Base-by-base conservation (phyloP, 2,888 invertebrate genomes). In the Trileptium ribeirensis region DNA sequence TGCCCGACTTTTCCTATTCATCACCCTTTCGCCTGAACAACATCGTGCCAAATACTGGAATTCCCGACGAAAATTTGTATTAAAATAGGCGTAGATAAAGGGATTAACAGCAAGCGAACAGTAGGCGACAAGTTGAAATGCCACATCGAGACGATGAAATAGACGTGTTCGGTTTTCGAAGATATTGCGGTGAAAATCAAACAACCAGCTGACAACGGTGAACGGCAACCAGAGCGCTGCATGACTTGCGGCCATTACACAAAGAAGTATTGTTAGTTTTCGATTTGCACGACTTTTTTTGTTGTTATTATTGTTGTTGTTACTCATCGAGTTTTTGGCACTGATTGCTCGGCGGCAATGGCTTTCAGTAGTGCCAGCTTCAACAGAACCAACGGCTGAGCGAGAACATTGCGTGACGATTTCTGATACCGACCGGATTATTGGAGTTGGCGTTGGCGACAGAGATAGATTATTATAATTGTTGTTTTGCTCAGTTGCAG, bases 1-100 rank as follows among this genome's bases (percentile, higher is more conserved):
- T n/a, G n/a, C n/a, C n/a, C n/a, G n/a, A n/a, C n/a, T n/a, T n/a
- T n/a, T n/a, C n/a, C 51, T 51, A 51, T 24, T 51, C 8, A 24
- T 51, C 51, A 24, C 51, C 51, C 51, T 51, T 51, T 24, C 24
- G 51, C 51, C 51, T 24, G 8, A 24, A 24, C 51, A 51, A 51
- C 51, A 51, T 24, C 51, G 8, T 24, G 51, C 51, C 8, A 51
- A 8, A 24, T 51, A 51, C 51, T 8, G 8, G 24, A 75, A 75
- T 75, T 75, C 77, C 3, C 77, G 77, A 37, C 77, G 77, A 38
- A 75, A 75, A 36, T 75, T 75, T 75, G 36, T 75, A 39, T 75
- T 75, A 36, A 75, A 75, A 75, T 37, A 75, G 36, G 38, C 77
- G 38, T 75, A 75, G 2, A 75, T n/a, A 75, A 75, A 75, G 2